Conservation (phyloP, 2,113 vertebrate species). For the Xenopus borealis region DNA sequence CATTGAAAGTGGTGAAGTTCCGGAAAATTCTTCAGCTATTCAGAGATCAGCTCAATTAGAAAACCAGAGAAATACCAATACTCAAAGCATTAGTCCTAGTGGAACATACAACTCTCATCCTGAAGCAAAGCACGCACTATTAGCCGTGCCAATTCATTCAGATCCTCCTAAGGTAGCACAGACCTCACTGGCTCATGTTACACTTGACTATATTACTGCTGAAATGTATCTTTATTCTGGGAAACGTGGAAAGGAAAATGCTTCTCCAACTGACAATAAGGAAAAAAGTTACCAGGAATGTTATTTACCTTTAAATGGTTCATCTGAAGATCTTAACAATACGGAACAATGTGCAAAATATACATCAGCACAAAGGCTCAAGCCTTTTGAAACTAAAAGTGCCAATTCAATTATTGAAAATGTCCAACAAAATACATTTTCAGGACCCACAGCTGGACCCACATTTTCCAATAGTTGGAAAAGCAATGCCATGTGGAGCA, state of each 20-base stretch:
- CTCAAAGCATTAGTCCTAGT: conserved; percentile 45
- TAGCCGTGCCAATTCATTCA: conserved; percentile 40
- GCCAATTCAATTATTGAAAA: conserved; percentile 13
- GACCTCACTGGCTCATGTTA: conserved; percentile 3
- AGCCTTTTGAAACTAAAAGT: conserved; percentile 48
- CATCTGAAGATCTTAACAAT: conserved; percentile 50
- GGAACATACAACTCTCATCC: conserved; percentile 46
- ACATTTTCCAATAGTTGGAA: conserved; percentile 49
- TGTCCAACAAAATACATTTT: accelerated
- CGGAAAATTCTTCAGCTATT: accelerated
- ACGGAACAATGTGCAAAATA: conserved; percentile 51
- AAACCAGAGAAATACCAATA: conserved; percentile 49
- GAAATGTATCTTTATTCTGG: conserved; percentile 32
- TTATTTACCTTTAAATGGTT: conserved; percentile 42
- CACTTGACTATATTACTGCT: conserved; percentile 17
- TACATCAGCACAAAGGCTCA: conserved; percentile 45
- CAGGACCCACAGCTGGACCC: neutral
- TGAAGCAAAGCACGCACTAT: conserved; percentile 52
- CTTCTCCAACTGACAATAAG: accelerated
- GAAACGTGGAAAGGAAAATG: conserved; percentile 36
- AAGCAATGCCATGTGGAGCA: conserved; percentile 47
- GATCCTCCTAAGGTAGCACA: conserved; percentile 14
- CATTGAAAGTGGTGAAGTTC: neutral
- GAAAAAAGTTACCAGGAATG: conserved; percentile 32
- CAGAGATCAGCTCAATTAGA: conserved; percentile 52